Base-by-base conservation (phyloP, 2,888 invertebrate genomes). In the Adela reaumurella region DNA sequence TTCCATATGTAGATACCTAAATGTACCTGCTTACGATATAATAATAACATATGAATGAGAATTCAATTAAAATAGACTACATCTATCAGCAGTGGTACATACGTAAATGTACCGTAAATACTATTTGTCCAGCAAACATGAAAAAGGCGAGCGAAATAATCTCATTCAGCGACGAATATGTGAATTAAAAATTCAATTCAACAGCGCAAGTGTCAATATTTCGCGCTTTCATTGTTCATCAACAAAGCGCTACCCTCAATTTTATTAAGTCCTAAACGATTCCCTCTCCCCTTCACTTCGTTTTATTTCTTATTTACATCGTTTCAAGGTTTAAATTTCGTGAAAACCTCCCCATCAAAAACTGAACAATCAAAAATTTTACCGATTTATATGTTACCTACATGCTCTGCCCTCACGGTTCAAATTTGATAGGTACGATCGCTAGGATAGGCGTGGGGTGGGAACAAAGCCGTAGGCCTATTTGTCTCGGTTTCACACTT, bases 401-500 rank as follows among this genome's bases (percentile, higher is more conserved):
- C n/a, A n/a, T n/a, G n/a, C n/a, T n/a, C n/a, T n/a, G n/a, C n/a
- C n/a, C n/a, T n/a, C n/a, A n/a, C n/a, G n/a, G n/a, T n/a, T n/a
- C n/a, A n/a, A n/a, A n/a, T n/a, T n/a, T n/a, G n/a, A n/a, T n/a
- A n/a, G n/a, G n/a, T n/a, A n/a, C n/a, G n/a, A n/a, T n/a, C n/a
- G n/a, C n/a, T n/a, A n/a, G n/a, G n/a, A n/a, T n/a, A n/a, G n/a
- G n/a, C n/a, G 47, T 52, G 56, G 56, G 64, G 67, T 67, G 59
- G 55, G 60, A 54, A 57, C 55, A 65, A 65, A 68, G 64, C 68
- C 63, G 59, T 62, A 63, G 74, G 74, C 77, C 74, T 76, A 74
- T 78, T 78, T 78, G 74, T 68, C 77, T 76, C 77, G 76, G 76
- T 76, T 78, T 78, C 78, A 76, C 78, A 78, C 78, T 77, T 77